These are phyloP conservation scores for Pyxicephalus adspersus DNA, from an alignment of 2,113 vertebrate species.

Conservation along the genomic window DNA sequence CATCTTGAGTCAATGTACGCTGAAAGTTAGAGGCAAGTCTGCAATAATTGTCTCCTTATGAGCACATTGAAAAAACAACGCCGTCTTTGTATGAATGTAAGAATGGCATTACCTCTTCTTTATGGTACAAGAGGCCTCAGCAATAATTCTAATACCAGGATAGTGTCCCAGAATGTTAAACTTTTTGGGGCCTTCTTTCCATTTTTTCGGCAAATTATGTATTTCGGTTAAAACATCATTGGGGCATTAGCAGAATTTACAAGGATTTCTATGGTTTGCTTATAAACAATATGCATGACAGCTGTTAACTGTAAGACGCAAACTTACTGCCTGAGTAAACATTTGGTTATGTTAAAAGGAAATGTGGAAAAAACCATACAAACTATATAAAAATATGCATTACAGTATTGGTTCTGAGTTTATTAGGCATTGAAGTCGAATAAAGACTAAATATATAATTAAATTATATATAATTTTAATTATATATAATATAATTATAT, in stretches of 20 bases:
- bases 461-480: too few relatives aligned
- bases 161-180: background rate
- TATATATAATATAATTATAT: too few relatives aligned
- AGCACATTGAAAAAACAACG: background rate
- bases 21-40: background rate
- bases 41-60: background rate
- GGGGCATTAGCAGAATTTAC: background rate
- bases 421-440: too few relatives aligned
- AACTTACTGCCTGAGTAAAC: background rate
- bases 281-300: background rate
- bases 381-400: too few relatives aligned
- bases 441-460: too few relatives aligned
- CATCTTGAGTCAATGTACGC: slow-evolving; percentile 10
- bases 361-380: too few relatives aligned
- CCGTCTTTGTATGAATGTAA: slow-evolving; percentile 4
- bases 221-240: slow-evolving; percentile 10
- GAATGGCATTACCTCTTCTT: background rate
- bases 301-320: background rate
- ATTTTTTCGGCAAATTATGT: background rate
- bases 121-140: background rate
- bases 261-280: background rate
- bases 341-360: too few relatives aligned
- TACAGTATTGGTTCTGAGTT: too few relatives aligned
- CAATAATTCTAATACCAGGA: background rate
- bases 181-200: background rate